Evolutionary conservation across 2,797 vertebrate species (phyloP).

Genomic region (Zenarchopterus dispar): DNA sequence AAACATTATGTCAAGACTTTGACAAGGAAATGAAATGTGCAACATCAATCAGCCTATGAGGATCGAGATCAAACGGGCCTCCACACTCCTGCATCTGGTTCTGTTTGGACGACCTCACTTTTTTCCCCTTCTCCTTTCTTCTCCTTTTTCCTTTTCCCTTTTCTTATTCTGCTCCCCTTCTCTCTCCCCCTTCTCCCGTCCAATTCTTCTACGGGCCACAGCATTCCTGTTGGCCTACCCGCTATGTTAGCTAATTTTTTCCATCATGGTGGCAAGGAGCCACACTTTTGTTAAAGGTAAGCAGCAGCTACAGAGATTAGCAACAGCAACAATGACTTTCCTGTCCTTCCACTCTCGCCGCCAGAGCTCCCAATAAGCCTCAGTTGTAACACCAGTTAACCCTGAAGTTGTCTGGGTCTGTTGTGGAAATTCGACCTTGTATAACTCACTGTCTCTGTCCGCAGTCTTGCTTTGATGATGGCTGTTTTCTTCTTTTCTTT

Average conservation of each 20-base stretch:
- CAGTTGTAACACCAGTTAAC: conserved; percentile 58
- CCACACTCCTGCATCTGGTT: conserved; percentile 80
- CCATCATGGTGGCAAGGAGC: conserved; percentile 76
- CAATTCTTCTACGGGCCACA: conserved; percentile 67
- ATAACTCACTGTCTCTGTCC: conserved; percentile 61
- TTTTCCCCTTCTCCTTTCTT: conserved; percentile 67
- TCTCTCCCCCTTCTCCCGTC: conserved; percentile 36
- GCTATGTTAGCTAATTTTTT: conserved; percentile 78
- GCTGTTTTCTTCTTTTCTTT: conserved; percentile 25
- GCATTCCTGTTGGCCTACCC: conserved; percentile 76
- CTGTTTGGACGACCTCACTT: conserved; percentile 79
- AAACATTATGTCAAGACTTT: conserved; percentile 84
- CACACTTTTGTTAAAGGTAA: conserved; percentile 67
- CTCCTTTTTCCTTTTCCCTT: conserved; percentile 69
- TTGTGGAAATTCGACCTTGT: conserved; percentile 61
- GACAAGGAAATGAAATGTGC: conserved; percentile 83
- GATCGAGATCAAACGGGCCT: conserved; percentile 83
- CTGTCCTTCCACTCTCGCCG: conserved; percentile 63
- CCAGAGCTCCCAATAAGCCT: conserved; percentile 53
- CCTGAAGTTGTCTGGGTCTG: conserved; percentile 48
- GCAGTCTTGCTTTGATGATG: conserved; percentile 64
- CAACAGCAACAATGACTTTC: conserved; percentile 66
- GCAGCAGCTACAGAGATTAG: conserved; percentile 62
- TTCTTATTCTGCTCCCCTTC: conserved; percentile 68
- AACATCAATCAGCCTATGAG: conserved; percentile 83